A percentile compares a stretch with the other conserved stretches of the same genome.
phyloP scores from a whole-genome alignment of 2,113 vertebrate genomes.

The Cheirogaleus medius region DNA sequence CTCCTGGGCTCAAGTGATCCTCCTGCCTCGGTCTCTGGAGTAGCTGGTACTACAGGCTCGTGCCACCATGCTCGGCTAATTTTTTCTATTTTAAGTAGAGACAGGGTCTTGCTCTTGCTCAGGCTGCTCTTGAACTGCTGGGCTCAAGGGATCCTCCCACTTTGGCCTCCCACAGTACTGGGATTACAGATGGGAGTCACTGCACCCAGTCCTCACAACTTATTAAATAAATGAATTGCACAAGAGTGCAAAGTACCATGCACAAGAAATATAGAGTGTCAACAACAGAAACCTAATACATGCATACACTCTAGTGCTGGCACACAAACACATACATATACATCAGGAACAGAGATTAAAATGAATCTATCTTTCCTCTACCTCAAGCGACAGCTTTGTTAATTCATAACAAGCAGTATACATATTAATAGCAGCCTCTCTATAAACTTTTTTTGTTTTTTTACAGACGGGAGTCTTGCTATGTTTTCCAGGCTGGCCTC shows the following conservation, averaged over 20 bases:
- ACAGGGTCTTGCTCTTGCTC: no score
- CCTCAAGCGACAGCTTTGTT: neutral
- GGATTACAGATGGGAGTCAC: no score
- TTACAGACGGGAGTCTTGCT: no score
- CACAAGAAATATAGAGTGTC: neutral
- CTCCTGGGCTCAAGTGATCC: neutral
- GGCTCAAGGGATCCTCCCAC: no score
- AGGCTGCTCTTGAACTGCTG: no score
- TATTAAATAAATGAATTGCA: constrained; percentile 24
- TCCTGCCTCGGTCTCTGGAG: neutral
- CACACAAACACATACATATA: neutral
- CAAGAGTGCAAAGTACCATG: neutral
- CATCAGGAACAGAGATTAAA: neutral
- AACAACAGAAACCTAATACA: neutral
- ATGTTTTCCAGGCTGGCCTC: no score
- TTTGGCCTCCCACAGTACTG: no score
- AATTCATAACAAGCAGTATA: neutral
- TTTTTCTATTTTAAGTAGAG: no score
- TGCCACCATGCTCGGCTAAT: no score
- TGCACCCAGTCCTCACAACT: neutral
- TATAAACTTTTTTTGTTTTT: neutral
- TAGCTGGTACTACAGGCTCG: no score
- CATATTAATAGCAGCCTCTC: constrained; percentile 25
- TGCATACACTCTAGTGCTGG: no score
- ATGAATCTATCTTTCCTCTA: neutral